These are phyloP conservation scores for Lepidochitona cinerea DNA, from an alignment of 2,888 invertebrate genomes.

Conservation along the genomic window DNA sequence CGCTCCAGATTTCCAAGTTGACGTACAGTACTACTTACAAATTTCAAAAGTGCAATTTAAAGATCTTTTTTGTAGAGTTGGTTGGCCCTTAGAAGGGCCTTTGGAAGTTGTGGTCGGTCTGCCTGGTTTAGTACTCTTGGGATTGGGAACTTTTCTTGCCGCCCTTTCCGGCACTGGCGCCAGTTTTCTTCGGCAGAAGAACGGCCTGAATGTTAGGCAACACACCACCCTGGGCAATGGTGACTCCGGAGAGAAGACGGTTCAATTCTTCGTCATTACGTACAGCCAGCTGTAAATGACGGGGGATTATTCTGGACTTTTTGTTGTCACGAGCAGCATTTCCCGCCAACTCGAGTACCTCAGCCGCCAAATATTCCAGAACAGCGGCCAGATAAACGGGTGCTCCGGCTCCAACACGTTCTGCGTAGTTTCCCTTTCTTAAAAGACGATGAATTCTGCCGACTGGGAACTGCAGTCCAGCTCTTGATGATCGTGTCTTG, in stretches of 20 bases:
- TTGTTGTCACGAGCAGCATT: conserved; percentile 75
- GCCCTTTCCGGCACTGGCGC: neutral
- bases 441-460: conserved; percentile 65
- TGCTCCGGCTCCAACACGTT: conserved; percentile 64
- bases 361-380: conserved; percentile 75
- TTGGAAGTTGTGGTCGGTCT: neutral
- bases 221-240: conserved; percentile 88
- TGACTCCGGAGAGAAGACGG: conserved; percentile 81
- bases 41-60: too few relatives aligned
- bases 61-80: neutral
- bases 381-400: conserved; percentile 66
- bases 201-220: conserved; percentile 83
- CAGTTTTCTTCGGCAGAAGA: conserved; percentile 81
- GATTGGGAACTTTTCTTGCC: conserved; percentile 4
- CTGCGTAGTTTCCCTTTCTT: conserved; percentile 66
- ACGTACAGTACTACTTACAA: too few relatives aligned
- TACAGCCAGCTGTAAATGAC: conserved; percentile 84
- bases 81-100: conserved; percentile 11
- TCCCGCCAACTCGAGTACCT: conserved; percentile 72
- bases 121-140: neutral
- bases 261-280: conserved; percentile 86
- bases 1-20: too few relatives aligned
- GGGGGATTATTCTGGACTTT: conserved; percentile 80
- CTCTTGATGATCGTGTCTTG: conserved; percentile 60
- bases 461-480: conserved; percentile 66